Percentiles rank a stretch among this genome's conserved stretches.
These are phyloP conservation scores for Tachina fera DNA, from an alignment of 2,888 invertebrate genomes.

Conservation along the genomic window DNA sequence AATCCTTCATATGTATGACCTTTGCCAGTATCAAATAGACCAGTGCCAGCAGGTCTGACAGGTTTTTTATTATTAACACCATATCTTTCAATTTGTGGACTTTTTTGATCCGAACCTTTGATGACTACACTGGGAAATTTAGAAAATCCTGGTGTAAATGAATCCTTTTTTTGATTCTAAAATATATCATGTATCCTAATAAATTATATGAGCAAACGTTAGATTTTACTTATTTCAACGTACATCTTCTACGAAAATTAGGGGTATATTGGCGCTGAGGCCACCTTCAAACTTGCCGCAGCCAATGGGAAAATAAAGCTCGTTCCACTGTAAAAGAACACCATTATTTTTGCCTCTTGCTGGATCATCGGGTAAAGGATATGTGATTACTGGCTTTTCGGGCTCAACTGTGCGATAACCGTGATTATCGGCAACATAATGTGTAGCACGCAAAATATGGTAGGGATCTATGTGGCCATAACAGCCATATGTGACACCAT, in stretches of 20 bases:
- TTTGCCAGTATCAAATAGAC: constrained; percentile 75
- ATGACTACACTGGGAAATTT: constrained; percentile 63
- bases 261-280: constrained; percentile 78
- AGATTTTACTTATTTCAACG: constrained; percentile 45
- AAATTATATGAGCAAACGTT: constrained; percentile 2
- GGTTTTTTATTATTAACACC: constrained; percentile 62
- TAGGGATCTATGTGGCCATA: constrained; percentile 90
- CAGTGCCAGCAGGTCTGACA: constrained; percentile 62
- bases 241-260: constrained; percentile 77
- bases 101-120: constrained; percentile 76
- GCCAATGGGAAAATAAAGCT: constrained; percentile 89
- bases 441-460: constrained; percentile 87
- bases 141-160: constrained; percentile 67
- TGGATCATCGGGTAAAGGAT: constrained; percentile 78
- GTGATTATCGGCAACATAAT: constrained; percentile 90
- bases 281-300: constrained; percentile 85
- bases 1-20: constrained; percentile 76
- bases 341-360: constrained; percentile 83
- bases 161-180: constrained; percentile 66
- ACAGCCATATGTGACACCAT: constrained; percentile 91
- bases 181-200: constrained; percentile 44
- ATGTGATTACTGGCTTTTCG: constrained; percentile 87
- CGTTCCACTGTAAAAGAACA: constrained; percentile 86
- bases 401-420: constrained; percentile 90
- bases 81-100: constrained; percentile 74